Percentiles rank a stretch among this genome's conserved stretches.
Evolutionary conservation across 1,140 invertebrate genomes (phyloP).

Genomic region (Bactericera cockerelli): DNA sequence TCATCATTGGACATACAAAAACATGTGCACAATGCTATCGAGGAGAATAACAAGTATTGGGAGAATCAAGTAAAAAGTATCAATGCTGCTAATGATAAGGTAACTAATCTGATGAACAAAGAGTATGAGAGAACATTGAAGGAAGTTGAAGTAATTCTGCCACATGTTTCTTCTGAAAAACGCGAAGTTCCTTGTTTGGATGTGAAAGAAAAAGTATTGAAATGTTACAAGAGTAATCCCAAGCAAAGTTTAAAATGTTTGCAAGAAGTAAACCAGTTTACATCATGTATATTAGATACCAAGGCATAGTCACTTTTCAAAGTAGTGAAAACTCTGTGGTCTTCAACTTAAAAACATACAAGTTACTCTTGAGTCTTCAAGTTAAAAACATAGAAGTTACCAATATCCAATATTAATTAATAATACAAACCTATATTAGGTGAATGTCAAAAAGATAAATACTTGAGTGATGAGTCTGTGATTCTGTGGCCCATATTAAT

Average conservation of each 20-base stretch:
- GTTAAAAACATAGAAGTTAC: too few relatives aligned
- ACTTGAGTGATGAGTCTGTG: too few relatives aligned
- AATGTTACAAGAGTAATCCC: slow-evolving; percentile 15
- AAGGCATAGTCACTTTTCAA: slow-evolving; percentile 2
- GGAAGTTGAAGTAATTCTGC: slow-evolving; percentile 13
- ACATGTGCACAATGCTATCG: slow-evolving; percentile 3
- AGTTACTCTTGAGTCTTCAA: too few relatives aligned
- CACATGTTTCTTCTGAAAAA: slow-evolving; percentile 1
- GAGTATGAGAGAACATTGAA: slow-evolving; percentile 13
- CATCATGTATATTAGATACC: slow-evolving; percentile 13
- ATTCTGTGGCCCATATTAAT: too few relatives aligned
- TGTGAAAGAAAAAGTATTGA: slow-evolving; percentile 2
- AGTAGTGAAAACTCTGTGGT: too few relatives aligned
- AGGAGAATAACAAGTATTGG: slow-evolving; percentile 9
- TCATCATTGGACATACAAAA: background rate
- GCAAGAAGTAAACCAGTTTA: slow-evolving; percentile 15
- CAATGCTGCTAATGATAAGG: background rate
- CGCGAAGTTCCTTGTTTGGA: slow-evolving; percentile 9
- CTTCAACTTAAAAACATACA: too few relatives aligned
- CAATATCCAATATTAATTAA: too few relatives aligned
- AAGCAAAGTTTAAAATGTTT: slow-evolving; percentile 14
- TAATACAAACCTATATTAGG: too few relatives aligned
- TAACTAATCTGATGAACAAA: slow-evolving; percentile 9
- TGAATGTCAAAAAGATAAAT: too few relatives aligned
- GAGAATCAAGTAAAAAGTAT: background rate